Percentiles rank a stretch among this genome's conserved stretches.
These are phyloP conservation scores for Dipodomys spectabilis DNA, from an alignment of 2,113 vertebrate species.

Conservation along the genomic window DNA sequence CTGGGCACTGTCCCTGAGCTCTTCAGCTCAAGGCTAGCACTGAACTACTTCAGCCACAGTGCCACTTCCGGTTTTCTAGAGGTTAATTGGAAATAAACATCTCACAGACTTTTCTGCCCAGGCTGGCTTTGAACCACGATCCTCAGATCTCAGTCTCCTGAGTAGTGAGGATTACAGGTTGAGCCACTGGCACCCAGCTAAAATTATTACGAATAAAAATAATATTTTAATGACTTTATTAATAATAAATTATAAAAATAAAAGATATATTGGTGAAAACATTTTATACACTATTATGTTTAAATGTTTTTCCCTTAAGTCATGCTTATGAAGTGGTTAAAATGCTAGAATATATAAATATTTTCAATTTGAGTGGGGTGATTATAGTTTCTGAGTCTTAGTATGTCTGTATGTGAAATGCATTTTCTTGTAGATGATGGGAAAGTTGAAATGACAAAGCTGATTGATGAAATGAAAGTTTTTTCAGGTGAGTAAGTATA, in stretches of 20 bases:
- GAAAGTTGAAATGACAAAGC: conserved; percentile 4
- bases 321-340: background rate
- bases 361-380: background rate
- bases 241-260: background rate
- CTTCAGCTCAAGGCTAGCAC: too few relatives aligned
- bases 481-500: conserved; percentile 37
- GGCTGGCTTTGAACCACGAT: too few relatives aligned
- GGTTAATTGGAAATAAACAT: too few relatives aligned
- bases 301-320: background rate
- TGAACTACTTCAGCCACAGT: too few relatives aligned
- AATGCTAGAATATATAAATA: background rate
- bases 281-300: background rate
- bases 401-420: background rate
- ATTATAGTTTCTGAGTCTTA: background rate
- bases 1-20: too few relatives aligned
- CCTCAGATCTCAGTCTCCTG: too few relatives aligned
- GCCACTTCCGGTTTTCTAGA: too few relatives aligned
- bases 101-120: too few relatives aligned
- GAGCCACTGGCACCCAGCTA: too few relatives aligned
- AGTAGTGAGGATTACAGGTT: too few relatives aligned
- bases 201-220: too few relatives aligned
- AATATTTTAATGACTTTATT: background rate
- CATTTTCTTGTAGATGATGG: conserved; percentile 42
- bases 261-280: background rate
- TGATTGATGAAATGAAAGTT: background rate